Evolutionary conservation across 92 coral and sea anemone genomes (phyloP), one percentile per base, ranked within the genome.

Genomic region (Palythoa grandis): DNA sequence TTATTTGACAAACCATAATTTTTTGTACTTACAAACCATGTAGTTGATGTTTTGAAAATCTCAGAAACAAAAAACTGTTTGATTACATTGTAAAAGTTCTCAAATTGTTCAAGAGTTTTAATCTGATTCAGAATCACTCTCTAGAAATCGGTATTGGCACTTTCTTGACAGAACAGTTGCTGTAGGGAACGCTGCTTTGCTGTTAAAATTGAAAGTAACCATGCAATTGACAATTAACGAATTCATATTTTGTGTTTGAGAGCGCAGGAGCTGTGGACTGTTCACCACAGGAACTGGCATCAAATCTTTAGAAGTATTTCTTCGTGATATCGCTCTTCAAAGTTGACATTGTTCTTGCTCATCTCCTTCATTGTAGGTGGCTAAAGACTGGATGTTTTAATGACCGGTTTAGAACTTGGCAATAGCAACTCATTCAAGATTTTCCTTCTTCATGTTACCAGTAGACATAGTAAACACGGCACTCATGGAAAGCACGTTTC

Each of bases 401-500:
- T 56, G 15, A 56, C 61, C 15, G 61, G 61, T 56, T n/a, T n/a
- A n/a, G n/a, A n/a, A n/a, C n/a, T n/a, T n/a, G n/a, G n/a, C n/a
- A n/a, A n/a, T n/a, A 48, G 84, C 69, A 12, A 88, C 61, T 72
- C 86, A 66, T 52, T 88, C 86, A 29, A 85, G 76, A 14, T 75
- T 80, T 37, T 87, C 91, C 37, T 88, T 91, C 37, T 91, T 91
- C 86, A 82, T 54, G 82, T 80, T 91, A 69, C 89, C 77, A 19
- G 88, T 92, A n/a, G n/a, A n/a, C n/a, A n/a, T n/a, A n/a, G n/a
- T n/a, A n/a, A n/a, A n/a, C n/a, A n/a, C n/a, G n/a, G n/a, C n/a
- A n/a, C n/a, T n/a, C n/a, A n/a, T n/a, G n/a, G n/a, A n/a, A n/a
- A n/a, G n/a, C n/a, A n/a, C n/a, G n/a, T n/a, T n/a, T n/a, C n/a